Evolutionary conservation across 2,113 vertebrate species (phyloP).

Genomic region (Phalacrocorax carbo): DNA sequence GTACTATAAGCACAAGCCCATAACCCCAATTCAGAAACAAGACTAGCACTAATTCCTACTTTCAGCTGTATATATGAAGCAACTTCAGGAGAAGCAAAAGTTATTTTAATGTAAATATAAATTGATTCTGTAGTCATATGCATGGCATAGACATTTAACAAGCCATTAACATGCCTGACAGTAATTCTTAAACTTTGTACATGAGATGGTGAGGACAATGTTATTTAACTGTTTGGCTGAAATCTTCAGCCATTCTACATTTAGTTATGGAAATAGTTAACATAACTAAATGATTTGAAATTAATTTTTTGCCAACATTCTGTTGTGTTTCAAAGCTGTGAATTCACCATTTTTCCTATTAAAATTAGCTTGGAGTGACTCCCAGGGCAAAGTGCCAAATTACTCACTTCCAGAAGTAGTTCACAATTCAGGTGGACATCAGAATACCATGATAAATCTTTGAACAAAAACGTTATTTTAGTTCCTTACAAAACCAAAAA

Average conservation of each 20-base stretch:
- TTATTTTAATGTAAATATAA: neutral
- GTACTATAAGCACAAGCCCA: neutral
- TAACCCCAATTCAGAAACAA: neutral
- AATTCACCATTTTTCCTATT: neutral
- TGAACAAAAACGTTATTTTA: neutral
- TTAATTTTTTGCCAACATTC: neutral
- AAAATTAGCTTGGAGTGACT: neutral
- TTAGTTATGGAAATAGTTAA: neutral
- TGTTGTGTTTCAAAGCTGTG: neutral
- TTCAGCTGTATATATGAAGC: neutral
- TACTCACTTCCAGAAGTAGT: neutral
- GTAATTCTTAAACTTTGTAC: neutral
- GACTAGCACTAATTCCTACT: neutral
- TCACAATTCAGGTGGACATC: neutral
- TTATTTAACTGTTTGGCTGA: neutral
- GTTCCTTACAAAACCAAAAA: neutral
- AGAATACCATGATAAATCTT: neutral
- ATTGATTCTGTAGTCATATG: neutral
- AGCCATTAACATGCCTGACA: neutral
- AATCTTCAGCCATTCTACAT: neutral
- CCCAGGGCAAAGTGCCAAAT: neutral
- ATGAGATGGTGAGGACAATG: rapidly evolving
- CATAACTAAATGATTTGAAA: neutral
- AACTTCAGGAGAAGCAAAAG: neutral
- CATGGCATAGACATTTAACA: neutral